Percentiles rank a stretch among this genome's conserved stretches.
Conservation (phyloP, 2,888 invertebrate genomes). For the Drosophila villosipedis region DNA sequence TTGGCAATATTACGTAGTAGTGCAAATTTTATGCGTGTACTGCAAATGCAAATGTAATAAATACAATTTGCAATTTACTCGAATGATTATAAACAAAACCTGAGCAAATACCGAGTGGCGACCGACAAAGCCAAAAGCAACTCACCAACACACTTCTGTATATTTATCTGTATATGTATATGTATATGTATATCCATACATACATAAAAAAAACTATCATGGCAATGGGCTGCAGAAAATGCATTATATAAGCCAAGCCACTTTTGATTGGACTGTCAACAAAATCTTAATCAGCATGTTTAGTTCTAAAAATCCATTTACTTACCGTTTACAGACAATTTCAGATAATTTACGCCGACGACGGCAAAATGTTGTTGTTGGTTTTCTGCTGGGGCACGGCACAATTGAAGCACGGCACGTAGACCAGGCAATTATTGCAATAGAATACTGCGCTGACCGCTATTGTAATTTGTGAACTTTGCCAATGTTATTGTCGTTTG, state of each 20-base stretch:
- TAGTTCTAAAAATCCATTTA: slow-evolving; percentile 13
- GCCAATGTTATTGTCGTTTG: slow-evolving; percentile 13
- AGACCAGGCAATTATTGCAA: neutral
- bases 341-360: slow-evolving; percentile 33
- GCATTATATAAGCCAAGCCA: slow-evolving; percentile 51
- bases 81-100: slow-evolving; percentile 71
- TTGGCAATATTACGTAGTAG: slow-evolving; percentile 25
- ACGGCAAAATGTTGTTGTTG: slow-evolving; percentile 25
- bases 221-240: slow-evolving; percentile 12
- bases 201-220: slow-evolving; percentile 13
- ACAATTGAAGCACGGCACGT: neutral
- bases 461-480: neutral
- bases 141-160: neutral
- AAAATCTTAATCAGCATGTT: slow-evolving; percentile 11
- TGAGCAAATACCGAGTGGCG: slow-evolving; percentile 15
- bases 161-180: neutral
- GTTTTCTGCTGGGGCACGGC: slow-evolving; percentile 1
- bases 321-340: slow-evolving; percentile 47
- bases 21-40: slow-evolving; percentile 17
- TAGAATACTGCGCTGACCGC: neutral
- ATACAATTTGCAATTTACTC: slow-evolving; percentile 14
- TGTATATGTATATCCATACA: neutral
- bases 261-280: slow-evolving; percentile 11
- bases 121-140: slow-evolving; percentile 19
- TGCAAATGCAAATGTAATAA: slow-evolving; percentile 5